Base-by-base conservation (phyloP, 2,888 invertebrate genomes). In the Chymomyza procnemis region DNA sequence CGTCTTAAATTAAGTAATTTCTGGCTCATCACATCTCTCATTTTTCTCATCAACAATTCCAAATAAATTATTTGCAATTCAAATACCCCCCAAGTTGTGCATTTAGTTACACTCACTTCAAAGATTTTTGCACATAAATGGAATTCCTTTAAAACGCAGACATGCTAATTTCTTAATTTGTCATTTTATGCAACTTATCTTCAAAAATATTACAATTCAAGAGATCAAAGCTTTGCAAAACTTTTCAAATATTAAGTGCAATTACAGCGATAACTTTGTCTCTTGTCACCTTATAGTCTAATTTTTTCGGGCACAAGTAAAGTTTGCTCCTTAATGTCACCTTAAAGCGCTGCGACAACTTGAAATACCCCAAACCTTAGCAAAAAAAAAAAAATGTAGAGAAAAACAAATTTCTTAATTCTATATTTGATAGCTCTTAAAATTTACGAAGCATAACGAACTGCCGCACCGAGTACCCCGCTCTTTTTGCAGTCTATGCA, bases 401-500 rank as follows among this genome's bases (percentile, higher is more conserved):
- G 26, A 26, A 26, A 26, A 26, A 26, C n/a, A n/a, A n/a, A n/a
- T n/a, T 26, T 26, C 34, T 41, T 9, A 41, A 41, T 41, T 12
- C 34, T 41, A 41, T 41, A 41, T 41, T 41, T 41, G 34, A 41
- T 12, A 14, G 34, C 34, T 41, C 34, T 41, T 41, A 41, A 12
- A 41, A 41, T 41, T 41, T 41, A 12, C 34, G 34, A 41, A 41
- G 34, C 34, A 41, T 41, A 41, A 41, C 34, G 12, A 41, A 41
- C 34, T 41, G n/a, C n/a, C n/a, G n/a, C n/a, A n/a, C 16, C 48
- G 9, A 50, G 22, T 18, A 6, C 19, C 19, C 26, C 6, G 9
- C 55, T 19, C 30, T 21, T 12, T 21, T 14, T 14, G 30, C 46
- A 63, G 78, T 71, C 80, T 69, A 64, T 69, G 73, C 59, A 69